phyloP scores from a whole-genome alignment of 2,113 vertebrate species.

The Anseranas semipalmata region DNA sequence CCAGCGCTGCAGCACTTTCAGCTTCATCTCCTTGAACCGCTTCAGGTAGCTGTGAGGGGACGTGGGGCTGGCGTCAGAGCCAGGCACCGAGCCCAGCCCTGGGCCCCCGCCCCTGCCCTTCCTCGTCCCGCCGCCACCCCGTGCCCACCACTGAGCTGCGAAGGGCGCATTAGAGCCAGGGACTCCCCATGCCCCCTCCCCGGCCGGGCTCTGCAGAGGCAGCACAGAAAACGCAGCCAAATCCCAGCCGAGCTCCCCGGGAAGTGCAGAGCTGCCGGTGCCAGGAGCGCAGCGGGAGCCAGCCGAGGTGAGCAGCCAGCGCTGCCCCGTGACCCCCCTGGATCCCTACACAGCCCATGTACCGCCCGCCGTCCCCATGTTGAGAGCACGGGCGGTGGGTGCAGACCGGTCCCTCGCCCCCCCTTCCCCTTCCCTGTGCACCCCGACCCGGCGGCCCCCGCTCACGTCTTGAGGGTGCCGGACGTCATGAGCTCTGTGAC shows the following conservation, averaged over 20 bases:
- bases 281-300: background rate
- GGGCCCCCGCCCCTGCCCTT: background rate
- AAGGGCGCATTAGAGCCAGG: fast-evolving
- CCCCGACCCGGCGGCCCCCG: background rate
- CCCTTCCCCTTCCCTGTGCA: fast-evolving
- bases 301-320: fast-evolving
- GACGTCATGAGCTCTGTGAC: slow-evolving; percentile 98
- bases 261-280: fast-evolving
- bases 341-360: background rate
- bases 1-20: slow-evolving; percentile 93
- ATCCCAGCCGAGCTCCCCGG: background rate
- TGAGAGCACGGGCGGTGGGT: background rate
- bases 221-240: background rate
- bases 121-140: fast-evolving
- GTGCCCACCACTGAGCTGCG: background rate
- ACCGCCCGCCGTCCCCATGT: fast-evolving
- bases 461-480: slow-evolving; percentile 95
- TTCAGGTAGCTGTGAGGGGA: slow-evolving; percentile 86
- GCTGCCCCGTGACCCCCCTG: background rate
- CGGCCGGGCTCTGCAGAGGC: background rate
- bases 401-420: background rate
- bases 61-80: background rate
- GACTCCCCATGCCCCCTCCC: background rate
- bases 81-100: background rate
- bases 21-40: slow-evolving; percentile 97